phyloP scores from a whole-genome alignment of 2,113 vertebrate genomes.

The Nothocercus nigrocapillus region DNA sequence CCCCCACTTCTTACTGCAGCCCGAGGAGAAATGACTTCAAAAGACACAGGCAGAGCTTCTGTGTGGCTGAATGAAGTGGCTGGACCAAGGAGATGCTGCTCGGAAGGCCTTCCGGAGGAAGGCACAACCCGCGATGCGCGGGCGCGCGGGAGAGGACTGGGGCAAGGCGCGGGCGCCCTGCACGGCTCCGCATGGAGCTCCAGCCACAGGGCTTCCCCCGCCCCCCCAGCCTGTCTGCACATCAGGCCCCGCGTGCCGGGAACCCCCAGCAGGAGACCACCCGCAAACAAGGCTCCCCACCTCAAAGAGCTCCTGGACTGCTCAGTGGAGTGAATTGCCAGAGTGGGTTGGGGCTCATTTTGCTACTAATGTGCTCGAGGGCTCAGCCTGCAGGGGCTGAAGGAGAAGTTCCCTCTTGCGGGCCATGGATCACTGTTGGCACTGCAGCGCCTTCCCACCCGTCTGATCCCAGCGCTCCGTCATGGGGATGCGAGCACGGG shows the following conservation, averaged over 20 bases:
- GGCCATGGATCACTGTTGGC: accelerated
- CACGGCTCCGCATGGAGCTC: neutral
- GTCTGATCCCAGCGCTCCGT: neutral
- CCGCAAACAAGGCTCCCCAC: neutral
- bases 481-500: neutral
- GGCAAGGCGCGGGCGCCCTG: neutral
- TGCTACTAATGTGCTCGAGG: neutral
- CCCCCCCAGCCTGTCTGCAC: neutral
- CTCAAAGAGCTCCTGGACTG: neutral
- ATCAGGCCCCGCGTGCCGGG: neutral
- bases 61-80: neutral
- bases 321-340: neutral
- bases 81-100: neutral
- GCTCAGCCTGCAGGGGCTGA: neutral
- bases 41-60: neutral
- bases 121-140: neutral
- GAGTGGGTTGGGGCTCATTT: neutral
- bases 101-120: neutral
- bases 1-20: neutral
- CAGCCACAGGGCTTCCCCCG: neutral
- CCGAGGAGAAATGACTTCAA: neutral
- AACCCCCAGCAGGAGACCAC: neutral
- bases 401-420: neutral
- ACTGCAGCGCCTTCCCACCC: neutral
- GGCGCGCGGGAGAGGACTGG: neutral